A percentile compares a stretch with the other conserved stretches of the same genome.
Conservation (phyloP, 1,140 invertebrate genomes). For the Caerostris extrusa region DNA sequence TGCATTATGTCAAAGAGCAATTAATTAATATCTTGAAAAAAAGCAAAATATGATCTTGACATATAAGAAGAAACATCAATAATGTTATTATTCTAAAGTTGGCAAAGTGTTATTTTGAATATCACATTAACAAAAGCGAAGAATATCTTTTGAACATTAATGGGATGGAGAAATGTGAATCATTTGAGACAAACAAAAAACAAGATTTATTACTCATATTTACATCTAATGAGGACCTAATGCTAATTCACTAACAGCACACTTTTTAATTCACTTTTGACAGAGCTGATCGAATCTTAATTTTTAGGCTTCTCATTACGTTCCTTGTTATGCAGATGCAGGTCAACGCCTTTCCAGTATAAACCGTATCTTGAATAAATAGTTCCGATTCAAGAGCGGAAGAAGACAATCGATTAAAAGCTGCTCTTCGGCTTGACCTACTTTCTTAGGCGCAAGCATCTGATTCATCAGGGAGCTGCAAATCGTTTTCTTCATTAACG, state of each 20-base stretch:
- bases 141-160: background rate
- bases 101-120: too few species aligned
- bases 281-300: background rate
- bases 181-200: background rate
- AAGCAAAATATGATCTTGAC: too few species aligned
- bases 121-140: too few species aligned
- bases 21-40: too few species aligned
- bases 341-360: conserved; percentile 54
- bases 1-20: too few species aligned
- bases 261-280: background rate
- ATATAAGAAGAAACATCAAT: too few species aligned
- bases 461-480: conserved; percentile 43
- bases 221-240: background rate
- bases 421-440: conserved; percentile 46
- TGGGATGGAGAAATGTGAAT: background rate
- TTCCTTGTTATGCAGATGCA: conserved; percentile 43
- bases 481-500: conserved; percentile 50
- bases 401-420: conserved; percentile 53
- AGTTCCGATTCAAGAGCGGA: conserved; percentile 21
- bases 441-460: conserved; percentile 48
- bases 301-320: conserved; percentile 18
- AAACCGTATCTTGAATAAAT: conserved; percentile 1
- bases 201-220: background rate
- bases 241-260: background rate
- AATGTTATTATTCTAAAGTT: too few species aligned